These are phyloP conservation scores for Xestia c-nigrum DNA, from an alignment of 2,888 invertebrate genomes.

Conservation along the genomic window DNA sequence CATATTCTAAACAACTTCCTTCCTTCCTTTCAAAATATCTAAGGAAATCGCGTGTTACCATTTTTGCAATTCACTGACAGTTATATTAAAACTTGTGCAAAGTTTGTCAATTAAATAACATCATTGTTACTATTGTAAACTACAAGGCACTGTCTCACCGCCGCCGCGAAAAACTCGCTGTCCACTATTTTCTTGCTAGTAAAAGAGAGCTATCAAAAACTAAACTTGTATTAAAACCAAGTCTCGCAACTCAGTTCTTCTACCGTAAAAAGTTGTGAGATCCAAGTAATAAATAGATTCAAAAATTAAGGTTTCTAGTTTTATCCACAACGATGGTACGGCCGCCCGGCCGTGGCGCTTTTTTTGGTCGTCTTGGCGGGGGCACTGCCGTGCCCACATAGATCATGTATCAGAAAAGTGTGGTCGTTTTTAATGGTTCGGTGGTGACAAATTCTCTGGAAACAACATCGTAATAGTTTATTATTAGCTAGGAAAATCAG, in stretches of 20 bases:
- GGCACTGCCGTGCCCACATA: no score
- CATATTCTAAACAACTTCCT: neutral
- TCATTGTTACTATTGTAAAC: conserved; percentile 22
- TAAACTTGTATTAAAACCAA: no score
- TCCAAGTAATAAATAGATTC: no score
- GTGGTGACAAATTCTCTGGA: no score
- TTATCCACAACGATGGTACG: no score
- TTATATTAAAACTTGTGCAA: conserved; percentile 38
- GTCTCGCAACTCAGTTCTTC: no score
- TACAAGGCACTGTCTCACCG: neutral
- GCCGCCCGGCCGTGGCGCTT: no score
- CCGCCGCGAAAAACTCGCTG: neutral
- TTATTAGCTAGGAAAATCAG: no score
- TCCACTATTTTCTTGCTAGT: neutral
- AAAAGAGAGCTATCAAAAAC: neutral
- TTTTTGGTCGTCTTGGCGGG: no score
- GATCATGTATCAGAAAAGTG: neutral
- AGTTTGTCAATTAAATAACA: conserved; percentile 57
- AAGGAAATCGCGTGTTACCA: conserved; percentile 31
- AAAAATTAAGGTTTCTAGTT: no score
- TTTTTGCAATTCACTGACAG: conserved; percentile 34
- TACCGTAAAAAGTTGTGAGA: no score
- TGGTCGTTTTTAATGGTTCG: neutral
- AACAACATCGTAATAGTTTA: no score
- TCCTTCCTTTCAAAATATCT: neutral